Evolutionary conservation across 2,797 vertebrate genomes (phyloP).

Genomic region (Enteromius anoplus): DNA sequence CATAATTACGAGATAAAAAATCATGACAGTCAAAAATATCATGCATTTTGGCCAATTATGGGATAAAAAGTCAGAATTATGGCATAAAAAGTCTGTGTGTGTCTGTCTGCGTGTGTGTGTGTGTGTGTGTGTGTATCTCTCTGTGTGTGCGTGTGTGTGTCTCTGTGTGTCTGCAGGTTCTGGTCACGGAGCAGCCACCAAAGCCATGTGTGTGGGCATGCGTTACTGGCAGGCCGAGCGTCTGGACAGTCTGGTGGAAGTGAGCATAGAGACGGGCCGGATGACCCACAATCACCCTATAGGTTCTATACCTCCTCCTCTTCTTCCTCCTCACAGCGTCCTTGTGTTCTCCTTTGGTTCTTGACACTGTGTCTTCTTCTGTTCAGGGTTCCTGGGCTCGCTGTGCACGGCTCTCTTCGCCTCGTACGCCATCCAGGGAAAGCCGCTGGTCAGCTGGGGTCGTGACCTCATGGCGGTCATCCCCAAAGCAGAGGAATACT

Average conservation of each 20-base stretch:
- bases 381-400: conserved; percentile 92
- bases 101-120: too few species aligned
- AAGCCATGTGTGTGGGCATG: conserved; percentile 97
- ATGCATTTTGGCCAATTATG: too few species aligned
- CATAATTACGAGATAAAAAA: too few species aligned
- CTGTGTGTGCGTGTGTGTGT: too few species aligned
- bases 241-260: conserved; percentile 89
- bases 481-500: conserved; percentile 91
- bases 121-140: too few species aligned
- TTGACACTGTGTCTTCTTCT: neutral
- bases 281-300: conserved; percentile 99
- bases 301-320: conserved; percentile 72
- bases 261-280: conserved; percentile 92
- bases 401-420: conserved; percentile 93
- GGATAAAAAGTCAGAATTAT: too few species aligned
- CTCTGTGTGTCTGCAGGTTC: conserved; percentile 79
- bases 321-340: neutral
- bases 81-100: too few species aligned
- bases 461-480: conserved; percentile 89
- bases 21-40: too few species aligned
- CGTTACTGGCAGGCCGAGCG: conserved; percentile 93
- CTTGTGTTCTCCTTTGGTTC: neutral
- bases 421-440: conserved; percentile 90
- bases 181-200: conserved; percentile 92
- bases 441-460: conserved; percentile 88